Percentiles rank a stretch among this genome's conserved stretches.
Conservation (phyloP, 2,797 vertebrate species). For the Neosalanx taihuensis region DNA sequence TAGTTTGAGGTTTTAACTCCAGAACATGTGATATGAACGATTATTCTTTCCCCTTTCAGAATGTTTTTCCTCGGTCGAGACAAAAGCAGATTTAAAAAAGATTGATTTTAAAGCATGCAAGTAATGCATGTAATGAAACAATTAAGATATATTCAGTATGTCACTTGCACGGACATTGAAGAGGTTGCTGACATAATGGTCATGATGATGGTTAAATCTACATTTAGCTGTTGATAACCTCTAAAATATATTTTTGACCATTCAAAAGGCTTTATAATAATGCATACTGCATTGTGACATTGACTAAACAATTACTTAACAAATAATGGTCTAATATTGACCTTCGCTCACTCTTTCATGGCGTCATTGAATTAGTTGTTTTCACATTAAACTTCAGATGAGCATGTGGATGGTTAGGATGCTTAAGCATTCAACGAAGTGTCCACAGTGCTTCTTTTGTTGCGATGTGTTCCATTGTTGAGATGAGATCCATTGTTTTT, state of each 20-base stretch:
- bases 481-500: slow-evolving; percentile 25
- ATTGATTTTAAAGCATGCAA: slow-evolving; percentile 61
- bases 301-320: slow-evolving; percentile 23
- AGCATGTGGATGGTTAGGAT: not conserved
- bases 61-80: slow-evolving; percentile 12
- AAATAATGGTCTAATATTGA: slow-evolving; percentile 17
- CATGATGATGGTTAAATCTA: slow-evolving; percentile 46
- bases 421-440: not conserved
- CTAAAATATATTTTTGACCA: slow-evolving; percentile 45
- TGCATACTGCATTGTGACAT: slow-evolving; percentile 67
- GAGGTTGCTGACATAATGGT: slow-evolving; percentile 36
- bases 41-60: slow-evolving; percentile 9
- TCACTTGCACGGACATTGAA: slow-evolving; percentile 48
- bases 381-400: slow-evolving; percentile 3
- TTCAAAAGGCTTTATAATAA: slow-evolving; percentile 61
- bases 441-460: slow-evolving; percentile 10
- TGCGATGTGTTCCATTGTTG: slow-evolving; percentile 11
- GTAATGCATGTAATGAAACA: slow-evolving; percentile 60
- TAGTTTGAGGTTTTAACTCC: not conserved
- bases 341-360: slow-evolving; percentile 37
- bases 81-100: slow-evolving; percentile 6
- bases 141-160: slow-evolving; percentile 44
- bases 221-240: slow-evolving; percentile 46
- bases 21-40: slow-evolving; percentile 3
- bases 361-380: slow-evolving; percentile 21